Conservation (phyloP, 2,797 vertebrate genomes). For the Tragopan temminckii region DNA sequence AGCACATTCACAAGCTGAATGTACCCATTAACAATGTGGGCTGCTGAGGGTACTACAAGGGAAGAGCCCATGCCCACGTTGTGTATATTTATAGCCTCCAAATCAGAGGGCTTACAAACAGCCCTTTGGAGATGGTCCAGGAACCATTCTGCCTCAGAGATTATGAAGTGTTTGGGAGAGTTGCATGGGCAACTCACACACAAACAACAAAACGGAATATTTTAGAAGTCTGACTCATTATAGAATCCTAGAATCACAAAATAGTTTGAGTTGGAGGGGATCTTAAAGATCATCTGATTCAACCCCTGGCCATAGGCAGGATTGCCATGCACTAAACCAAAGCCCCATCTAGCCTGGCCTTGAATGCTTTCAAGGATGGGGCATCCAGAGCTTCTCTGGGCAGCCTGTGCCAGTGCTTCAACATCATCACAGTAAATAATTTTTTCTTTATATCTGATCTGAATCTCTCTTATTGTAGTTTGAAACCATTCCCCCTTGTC, state of each 20-base stretch:
- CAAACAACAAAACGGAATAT: neutral
- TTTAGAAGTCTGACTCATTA: neutral
- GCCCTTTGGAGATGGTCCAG: neutral
- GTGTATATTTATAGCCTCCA: neutral
- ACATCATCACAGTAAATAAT: neutral
- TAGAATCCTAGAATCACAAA: neutral
- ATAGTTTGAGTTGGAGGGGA: neutral
- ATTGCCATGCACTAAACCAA: neutral
- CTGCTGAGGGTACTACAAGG: rapidly evolving
- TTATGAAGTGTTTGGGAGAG: neutral
- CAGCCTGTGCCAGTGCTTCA: neutral
- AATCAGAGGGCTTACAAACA: neutral
- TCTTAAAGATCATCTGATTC: neutral
- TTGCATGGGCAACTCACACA: neutral
- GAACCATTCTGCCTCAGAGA: neutral
- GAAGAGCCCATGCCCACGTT: neutral
- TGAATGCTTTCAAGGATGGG: neutral
- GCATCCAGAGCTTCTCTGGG: neutral
- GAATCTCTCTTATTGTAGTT: neutral
- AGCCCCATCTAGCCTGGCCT: neutral
- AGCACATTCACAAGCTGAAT: neutral
- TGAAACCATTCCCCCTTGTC: neutral
- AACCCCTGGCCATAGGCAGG: neutral
- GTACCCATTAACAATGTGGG: neutral
- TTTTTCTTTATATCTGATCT: neutral